A percentile compares a stretch with the other conserved stretches of the same genome.
These are phyloP conservation scores for Pachypanchax playfairii DNA, from an alignment of 2,113 vertebrate species.

Conservation along the genomic window DNA sequence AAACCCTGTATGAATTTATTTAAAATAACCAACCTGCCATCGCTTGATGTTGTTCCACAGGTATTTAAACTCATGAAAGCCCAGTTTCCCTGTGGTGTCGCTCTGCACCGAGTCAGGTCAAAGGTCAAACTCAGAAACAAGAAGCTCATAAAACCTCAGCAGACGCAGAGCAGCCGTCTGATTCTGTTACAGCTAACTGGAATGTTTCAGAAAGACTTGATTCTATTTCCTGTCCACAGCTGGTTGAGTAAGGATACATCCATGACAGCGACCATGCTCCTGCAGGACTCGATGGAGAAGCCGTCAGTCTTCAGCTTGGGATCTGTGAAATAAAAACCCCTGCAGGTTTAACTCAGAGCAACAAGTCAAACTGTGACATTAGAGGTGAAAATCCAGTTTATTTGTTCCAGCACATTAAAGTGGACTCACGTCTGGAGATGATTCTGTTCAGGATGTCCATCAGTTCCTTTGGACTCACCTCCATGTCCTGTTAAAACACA, in stretches of 20 bases:
- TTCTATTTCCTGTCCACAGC: no score
- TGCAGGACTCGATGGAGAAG: constrained; percentile 92
- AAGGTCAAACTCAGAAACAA: constrained; percentile 48
- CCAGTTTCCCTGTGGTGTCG: constrained; percentile 89
- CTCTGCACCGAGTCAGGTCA: constrained; percentile 73
- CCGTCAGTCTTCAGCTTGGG: constrained; percentile 82
- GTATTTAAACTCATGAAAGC: constrained; percentile 94
- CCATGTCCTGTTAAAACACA: constrained; percentile 85
- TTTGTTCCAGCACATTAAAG: not conserved
- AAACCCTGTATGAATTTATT: no score
- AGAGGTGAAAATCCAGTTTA: not conserved
- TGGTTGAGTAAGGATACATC: constrained; percentile 86
- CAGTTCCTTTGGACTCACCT: constrained; percentile 87
- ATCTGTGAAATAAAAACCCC: constrained; percentile 67
- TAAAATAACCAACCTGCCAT: constrained; percentile 85
- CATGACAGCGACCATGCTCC: constrained; percentile 95
- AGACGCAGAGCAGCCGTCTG: no score
- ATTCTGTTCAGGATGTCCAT: constrained; percentile 92
- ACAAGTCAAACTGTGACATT: no score
- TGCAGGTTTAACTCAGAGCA: not conserved
- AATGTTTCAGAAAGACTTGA: no score
- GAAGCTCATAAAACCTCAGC: no score
- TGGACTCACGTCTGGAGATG: constrained; percentile 83
- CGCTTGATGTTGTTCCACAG: constrained; percentile 95
- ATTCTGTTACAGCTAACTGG: no score